Conservation (phyloP, 1,140 invertebrate genomes). For the Teleopsis dalmanni region DNA sequence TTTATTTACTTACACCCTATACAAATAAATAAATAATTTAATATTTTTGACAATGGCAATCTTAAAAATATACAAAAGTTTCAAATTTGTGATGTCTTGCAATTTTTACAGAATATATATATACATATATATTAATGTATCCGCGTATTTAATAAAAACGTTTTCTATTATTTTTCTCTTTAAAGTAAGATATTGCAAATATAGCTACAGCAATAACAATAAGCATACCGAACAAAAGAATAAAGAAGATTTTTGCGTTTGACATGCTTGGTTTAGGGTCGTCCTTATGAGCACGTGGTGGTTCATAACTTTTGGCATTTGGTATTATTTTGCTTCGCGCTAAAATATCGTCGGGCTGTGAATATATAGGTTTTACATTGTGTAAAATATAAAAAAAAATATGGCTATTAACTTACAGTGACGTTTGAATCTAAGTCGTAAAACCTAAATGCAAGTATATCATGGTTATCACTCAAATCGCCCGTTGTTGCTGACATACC, state of each 20-base stretch:
- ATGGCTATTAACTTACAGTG: constrained; percentile 52
- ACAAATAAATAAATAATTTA: too few species aligned
- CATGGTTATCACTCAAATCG: constrained; percentile 94
- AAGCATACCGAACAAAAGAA: constrained; percentile 72
- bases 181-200: constrained; percentile 83
- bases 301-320: constrained; percentile 71
- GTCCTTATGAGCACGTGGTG: constrained; percentile 79
- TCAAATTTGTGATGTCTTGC: too few species aligned
- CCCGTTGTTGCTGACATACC: constrained; percentile 94
- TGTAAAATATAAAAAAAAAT: background rate
- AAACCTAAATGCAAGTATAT: constrained; percentile 84
- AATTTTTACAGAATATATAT: too few species aligned
- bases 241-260: constrained; percentile 81
- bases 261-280: constrained; percentile 78
- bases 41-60: too few species aligned
- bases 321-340: constrained; percentile 70
- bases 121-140: too few species aligned
- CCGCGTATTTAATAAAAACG: constrained; percentile 19
- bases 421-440: constrained; percentile 76
- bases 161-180: constrained; percentile 69
- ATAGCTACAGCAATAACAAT: constrained; percentile 71
- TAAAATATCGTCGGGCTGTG: constrained; percentile 57
- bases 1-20: too few species aligned
- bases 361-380: constrained; percentile 13
- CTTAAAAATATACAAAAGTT: too few species aligned